Base-by-base conservation (phyloP, 2,888 invertebrate genomes). In the Leptinotarsa tumamoca region DNA sequence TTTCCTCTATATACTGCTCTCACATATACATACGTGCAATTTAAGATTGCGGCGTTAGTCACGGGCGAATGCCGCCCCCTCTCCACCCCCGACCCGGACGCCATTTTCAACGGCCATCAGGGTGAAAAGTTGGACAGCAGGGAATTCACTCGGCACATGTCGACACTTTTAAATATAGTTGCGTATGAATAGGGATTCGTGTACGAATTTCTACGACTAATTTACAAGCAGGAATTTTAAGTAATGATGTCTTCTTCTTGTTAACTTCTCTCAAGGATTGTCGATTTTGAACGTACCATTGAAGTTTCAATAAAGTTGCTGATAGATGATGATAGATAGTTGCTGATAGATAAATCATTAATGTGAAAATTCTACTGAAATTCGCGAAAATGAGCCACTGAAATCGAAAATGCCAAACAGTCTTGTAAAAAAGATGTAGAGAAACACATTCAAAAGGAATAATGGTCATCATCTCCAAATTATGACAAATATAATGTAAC, bases 41-140 rank as follows among this genome's bases (percentile, higher is more conserved):
- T 82, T 82, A 82, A 82, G 82, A 82, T 81, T 81, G 81, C 80
- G 80, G 80, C 80, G 80, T 82, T 83, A 82, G 83, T 82, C 81
- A 82, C 78, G 78, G 78, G 76, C 79, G 78, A 79, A 63, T 63
- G 33, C 63, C 43, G n/a, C 63, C 63, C 52, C 52, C 52, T n/a
- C n/a, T 52, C 17, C 52, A n/a, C n/a, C 52, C 33, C 58, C 23
- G 27, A 2, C 58, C 15, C 58, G 23, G 58, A 23, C 43, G 63
- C 63, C 27, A 63, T 70, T 56, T 49, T 43, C 23, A 58, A 61
- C 58, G 58, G 70, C 61, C 70, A 58, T 54, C 69, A 4, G 56
- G 49, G 58, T 82, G 82, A 82, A 82, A 82, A 82, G 82, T 82
- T 80, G 79, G 78, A 75, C 82, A 77, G 74, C 79, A 71, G 82